Evolutionary conservation across 2,113 vertebrate species (phyloP).

Genomic region (Dipodomys ordii): DNA sequence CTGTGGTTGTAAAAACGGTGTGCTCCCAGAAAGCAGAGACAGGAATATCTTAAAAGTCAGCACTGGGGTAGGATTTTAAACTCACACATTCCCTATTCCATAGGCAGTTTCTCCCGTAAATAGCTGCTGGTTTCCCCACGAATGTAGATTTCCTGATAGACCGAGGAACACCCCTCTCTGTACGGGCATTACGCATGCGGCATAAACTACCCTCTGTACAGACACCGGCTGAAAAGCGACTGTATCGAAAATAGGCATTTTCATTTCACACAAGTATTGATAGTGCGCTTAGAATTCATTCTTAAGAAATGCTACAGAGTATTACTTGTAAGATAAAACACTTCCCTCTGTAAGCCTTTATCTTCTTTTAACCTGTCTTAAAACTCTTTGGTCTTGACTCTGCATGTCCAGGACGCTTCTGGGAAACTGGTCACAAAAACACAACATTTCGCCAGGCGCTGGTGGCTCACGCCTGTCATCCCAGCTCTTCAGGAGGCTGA

Average conservation of each 20-base stretch:
- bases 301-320: constrained; percentile 6
- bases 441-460: too few relatives aligned
- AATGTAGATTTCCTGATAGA: constrained; percentile 51
- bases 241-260: not conserved
- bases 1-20: constrained; percentile 66
- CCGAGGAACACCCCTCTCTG: not conserved
- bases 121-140: not conserved
- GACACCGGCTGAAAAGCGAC: not conserved
- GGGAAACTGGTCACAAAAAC: not conserved
- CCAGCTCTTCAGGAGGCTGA: too few relatives aligned
- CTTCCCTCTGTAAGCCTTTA: not conserved
- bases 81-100: constrained; percentile 25
- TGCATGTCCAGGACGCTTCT: not conserved
- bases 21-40: constrained; percentile 60
- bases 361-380: constrained; percentile 25
- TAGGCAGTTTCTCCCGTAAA: not conserved
- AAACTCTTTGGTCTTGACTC: not conserved
- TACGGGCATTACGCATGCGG: not conserved
- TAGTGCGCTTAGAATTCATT: constrained; percentile 7
- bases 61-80: constrained; percentile 65
- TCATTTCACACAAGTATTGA: constrained; percentile 37
- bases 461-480: too few relatives aligned
- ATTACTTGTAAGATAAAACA: not conserved
- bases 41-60: constrained; percentile 49
- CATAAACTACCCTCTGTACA: rapidly evolving